Conservation (phyloP, 2,113 vertebrate genomes). For the Catharus bicknelli region DNA sequence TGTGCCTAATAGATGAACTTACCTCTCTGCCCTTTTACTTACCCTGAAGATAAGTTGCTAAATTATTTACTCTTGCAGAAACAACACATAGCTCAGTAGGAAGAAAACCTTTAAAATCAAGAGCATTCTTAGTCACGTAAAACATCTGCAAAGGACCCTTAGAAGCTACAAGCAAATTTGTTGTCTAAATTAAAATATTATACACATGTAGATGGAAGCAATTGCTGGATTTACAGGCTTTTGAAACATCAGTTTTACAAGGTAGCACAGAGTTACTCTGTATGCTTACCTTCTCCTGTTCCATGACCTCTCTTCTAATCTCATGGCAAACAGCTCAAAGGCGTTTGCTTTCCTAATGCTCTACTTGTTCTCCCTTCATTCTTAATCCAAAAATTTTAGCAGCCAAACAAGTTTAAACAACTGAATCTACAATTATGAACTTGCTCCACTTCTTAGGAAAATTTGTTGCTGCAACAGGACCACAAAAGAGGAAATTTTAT, state of each 20-base stretch:
- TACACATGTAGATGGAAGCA: not conserved
- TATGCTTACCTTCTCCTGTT: not conserved
- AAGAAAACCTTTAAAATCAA: not conserved
- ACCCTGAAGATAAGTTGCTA: not conserved
- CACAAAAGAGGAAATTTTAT: not conserved
- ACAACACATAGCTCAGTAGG: not conserved
- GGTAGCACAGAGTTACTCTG: not conserved
- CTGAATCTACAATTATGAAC: not conserved
- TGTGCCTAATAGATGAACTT: not conserved
- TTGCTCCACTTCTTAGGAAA: not conserved
- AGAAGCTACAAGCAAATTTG: not conserved
- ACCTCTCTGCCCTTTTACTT: not conserved
- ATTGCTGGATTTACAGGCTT: not conserved
- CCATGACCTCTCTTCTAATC: not conserved
- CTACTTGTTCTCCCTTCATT: not conserved
- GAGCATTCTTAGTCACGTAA: not conserved
- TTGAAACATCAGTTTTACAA: not conserved
- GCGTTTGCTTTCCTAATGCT: not conserved
- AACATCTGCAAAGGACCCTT: not conserved
- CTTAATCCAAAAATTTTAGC: not conserved
- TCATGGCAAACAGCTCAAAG: not conserved
- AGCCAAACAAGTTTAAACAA: not conserved
- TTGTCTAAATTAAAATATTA: not conserved
- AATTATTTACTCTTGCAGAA: not conserved
- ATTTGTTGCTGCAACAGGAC: not conserved